phyloP scores from a whole-genome alignment of 2,888 invertebrate species.

The Celastrina argiolus region DNA sequence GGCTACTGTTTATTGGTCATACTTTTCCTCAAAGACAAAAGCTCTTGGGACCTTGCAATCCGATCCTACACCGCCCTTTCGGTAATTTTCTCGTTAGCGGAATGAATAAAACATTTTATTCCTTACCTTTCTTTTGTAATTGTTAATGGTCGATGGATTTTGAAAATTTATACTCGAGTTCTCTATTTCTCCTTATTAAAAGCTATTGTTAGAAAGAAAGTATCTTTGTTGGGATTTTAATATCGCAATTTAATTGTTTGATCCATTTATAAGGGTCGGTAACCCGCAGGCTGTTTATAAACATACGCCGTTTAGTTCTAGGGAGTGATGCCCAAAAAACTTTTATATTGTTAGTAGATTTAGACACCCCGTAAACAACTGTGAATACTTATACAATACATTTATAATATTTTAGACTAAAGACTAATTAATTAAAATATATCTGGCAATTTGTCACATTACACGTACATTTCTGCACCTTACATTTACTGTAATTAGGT shows the following conservation, averaged over 20 bases:
- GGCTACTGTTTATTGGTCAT: slow-evolving; percentile 64
- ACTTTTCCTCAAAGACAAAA: slow-evolving; percentile 71
- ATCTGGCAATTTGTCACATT: no score
- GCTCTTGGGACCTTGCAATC: slow-evolving; percentile 66
- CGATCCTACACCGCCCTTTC: slow-evolving; percentile 69
- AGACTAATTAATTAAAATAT: no score
- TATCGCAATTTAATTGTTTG: slow-evolving; percentile 23
- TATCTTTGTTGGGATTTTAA: slow-evolving; percentile 17
- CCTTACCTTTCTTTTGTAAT: slow-evolving; percentile 75
- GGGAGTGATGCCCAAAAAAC: neutral
- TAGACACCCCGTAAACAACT: no score
- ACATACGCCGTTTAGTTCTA: neutral
- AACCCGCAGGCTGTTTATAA: neutral
- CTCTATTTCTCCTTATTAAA: slow-evolving; percentile 52
- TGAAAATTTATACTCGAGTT: slow-evolving; percentile 67
- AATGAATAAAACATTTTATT: slow-evolving; percentile 78
- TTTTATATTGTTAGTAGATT: neutral
- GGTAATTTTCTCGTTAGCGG: slow-evolving; percentile 76
- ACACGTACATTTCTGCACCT: no score
- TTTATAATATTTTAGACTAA: no score
- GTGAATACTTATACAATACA: no score
- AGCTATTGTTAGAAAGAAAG: slow-evolving; percentile 43
- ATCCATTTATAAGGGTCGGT: slow-evolving; percentile 9
- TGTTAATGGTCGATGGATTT: slow-evolving; percentile 76
- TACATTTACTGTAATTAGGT: no score